These are phyloP conservation scores for Malacosoma neustria DNA, from an alignment of 2,888 invertebrate species.

Conservation along the genomic window DNA sequence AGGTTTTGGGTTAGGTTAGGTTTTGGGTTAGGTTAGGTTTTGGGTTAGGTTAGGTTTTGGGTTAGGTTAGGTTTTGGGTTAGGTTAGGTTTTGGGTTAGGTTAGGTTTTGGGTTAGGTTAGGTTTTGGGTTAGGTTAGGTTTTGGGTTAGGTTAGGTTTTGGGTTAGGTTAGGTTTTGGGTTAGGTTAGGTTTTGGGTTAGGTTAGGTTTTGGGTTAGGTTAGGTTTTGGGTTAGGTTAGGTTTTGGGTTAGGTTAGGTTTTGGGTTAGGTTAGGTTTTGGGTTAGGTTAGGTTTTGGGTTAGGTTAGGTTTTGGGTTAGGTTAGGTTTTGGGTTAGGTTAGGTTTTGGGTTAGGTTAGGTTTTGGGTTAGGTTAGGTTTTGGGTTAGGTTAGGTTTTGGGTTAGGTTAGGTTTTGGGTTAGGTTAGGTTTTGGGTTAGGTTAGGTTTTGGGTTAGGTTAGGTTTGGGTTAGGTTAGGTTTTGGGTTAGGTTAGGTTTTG, in stretches of 20 bases:
- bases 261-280: too few species aligned
- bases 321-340: too few species aligned
- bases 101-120: conserved; percentile 5
- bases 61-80: conserved; percentile 10
- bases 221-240: too few species aligned
- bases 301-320: too few species aligned
- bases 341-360: conserved; percentile 7
- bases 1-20: conserved; percentile 3
- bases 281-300: conserved; percentile 2
- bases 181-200: too few species aligned
- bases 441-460: too few species aligned
- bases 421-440: too few species aligned
- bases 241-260: conserved; percentile 3
- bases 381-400: not conserved
- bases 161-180: too few species aligned
- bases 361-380: conserved; percentile 8
- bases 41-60: conserved; percentile 9
- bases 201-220: too few species aligned
- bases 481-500: conserved; percentile 9
- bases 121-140: conserved; percentile 5
- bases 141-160: too few species aligned
- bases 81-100: conserved; percentile 5
- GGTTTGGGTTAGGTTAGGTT: conserved; percentile 4
- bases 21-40: too few species aligned
- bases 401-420: not conserved